phyloP scores from a whole-genome alignment of 2,797 vertebrate genomes.

The Glossophaga mutica region DNA sequence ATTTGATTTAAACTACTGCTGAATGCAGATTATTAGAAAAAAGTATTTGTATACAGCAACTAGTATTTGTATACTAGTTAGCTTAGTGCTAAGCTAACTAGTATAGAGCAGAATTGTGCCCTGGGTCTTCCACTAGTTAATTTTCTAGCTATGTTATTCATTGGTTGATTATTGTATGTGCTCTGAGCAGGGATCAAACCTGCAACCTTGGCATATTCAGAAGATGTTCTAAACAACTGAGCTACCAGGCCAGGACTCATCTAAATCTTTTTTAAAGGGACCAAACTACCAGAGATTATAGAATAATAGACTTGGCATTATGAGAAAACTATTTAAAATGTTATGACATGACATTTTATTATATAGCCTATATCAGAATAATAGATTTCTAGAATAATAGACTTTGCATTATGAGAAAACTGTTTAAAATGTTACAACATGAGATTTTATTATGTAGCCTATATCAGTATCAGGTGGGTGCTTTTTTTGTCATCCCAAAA shows the following conservation, averaged over 20 bases:
- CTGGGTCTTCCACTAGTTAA: neutral
- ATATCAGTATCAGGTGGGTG: neutral
- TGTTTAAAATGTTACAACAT: neutral
- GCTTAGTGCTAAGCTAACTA: neutral
- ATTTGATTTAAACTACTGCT: neutral
- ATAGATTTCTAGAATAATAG: neutral
- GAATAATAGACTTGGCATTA: neutral
- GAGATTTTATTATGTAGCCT: neutral
- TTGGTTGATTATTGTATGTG: too few species aligned
- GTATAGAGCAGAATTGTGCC: neutral
- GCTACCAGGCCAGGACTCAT: neutral
- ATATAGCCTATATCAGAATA: neutral
- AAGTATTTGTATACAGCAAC: neutral
- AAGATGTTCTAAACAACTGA: too few species aligned
- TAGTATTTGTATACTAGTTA: too few species aligned
- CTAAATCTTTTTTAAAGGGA: neutral
- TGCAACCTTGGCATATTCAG: too few species aligned
- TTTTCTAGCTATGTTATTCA: neutral
- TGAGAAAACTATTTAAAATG: constrained; percentile 3
- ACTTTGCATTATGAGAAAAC: neutral
- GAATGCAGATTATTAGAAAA: neutral
- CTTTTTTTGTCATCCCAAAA: neutral
- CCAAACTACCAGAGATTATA: neutral
- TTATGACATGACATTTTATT: neutral
- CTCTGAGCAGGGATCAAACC: too few species aligned